Conservation (phyloP, 2,797 vertebrate species). For the Hoplostethus mediterraneus region DNA sequence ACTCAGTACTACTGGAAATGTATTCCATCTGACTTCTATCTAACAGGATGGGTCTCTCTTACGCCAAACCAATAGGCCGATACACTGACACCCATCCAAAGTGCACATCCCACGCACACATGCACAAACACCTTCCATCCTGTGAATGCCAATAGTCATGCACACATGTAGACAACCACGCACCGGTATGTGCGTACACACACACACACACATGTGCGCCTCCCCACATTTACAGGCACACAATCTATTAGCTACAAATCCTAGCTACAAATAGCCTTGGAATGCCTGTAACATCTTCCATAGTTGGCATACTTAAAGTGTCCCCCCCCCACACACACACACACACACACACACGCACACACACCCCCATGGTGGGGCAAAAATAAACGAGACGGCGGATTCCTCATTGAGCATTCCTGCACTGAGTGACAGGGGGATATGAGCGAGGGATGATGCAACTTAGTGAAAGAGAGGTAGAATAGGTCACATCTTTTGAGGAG, state of each 20-base stretch:
- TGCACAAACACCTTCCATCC: conserved; percentile 47
- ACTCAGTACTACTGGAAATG: conserved; percentile 45
- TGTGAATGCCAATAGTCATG: conserved; percentile 30
- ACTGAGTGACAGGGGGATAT: conserved; percentile 71
- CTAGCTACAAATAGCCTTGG: conserved; percentile 92
- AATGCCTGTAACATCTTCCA: conserved; percentile 92
- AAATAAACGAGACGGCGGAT: conserved; percentile 91
- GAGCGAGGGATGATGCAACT: conserved; percentile 84
- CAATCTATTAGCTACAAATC: conserved; percentile 81
- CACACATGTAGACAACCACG: conserved; percentile 24
- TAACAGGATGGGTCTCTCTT: conserved; percentile 82
- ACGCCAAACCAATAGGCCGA: conserved; percentile 85
- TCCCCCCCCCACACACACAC: conserved; percentile 46
- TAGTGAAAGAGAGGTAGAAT: conserved; percentile 80
- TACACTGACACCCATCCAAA: conserved; percentile 85
- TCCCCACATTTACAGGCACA: conserved; percentile 48
- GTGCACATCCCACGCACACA: conserved; percentile 69
- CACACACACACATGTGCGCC: conserved; percentile 78
- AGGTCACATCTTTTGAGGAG: conserved; percentile 42
- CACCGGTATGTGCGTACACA: conserved; percentile 40
- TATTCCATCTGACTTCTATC: conserved; percentile 47
- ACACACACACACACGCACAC: conserved; percentile 3
- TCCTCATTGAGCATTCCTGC: conserved; percentile 85
- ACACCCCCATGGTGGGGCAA: conserved; percentile 67
- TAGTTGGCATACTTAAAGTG: conserved; percentile 89